These are phyloP conservation scores for Mesorhabditis spiculigera DNA, from an alignment of 2,888 invertebrate species.

Conservation along the genomic window DNA sequence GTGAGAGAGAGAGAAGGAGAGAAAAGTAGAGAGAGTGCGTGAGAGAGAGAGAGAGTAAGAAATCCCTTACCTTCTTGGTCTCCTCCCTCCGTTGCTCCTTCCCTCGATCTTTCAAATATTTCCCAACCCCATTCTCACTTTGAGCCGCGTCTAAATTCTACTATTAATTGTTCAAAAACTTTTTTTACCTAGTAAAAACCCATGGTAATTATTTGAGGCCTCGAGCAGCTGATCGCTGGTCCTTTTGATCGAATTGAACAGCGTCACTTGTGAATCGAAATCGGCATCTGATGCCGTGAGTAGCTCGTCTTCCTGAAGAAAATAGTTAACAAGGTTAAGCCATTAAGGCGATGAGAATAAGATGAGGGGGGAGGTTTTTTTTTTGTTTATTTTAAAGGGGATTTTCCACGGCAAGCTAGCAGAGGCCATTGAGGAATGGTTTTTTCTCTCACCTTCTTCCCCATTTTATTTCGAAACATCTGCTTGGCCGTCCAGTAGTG, in stretches of 20 bases:
- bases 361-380: not conserved
- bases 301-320: constrained; percentile 79
- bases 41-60: not conserved
- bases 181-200: constrained; percentile 74
- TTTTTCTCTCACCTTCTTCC: constrained; percentile 33
- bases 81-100: constrained; percentile 78
- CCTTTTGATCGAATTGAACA: constrained; percentile 60
- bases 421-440: not conserved
- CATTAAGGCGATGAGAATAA: not conserved
- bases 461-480: constrained; percentile 62
- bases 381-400: not conserved
- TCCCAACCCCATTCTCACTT: constrained; percentile 88
- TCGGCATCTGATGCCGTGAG: constrained; percentile 92
- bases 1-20: not conserved
- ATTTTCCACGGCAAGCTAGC: not conserved
- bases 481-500: constrained; percentile 98
- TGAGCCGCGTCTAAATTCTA: constrained; percentile 75
- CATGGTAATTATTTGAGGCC: constrained; percentile 69
- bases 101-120: constrained; percentile 88
- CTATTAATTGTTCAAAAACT: not conserved
- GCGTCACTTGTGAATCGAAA: constrained; percentile 88
- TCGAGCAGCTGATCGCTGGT: constrained; percentile 61
- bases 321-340: not conserved
- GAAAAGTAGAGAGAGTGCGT: not conserved
- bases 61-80: constrained; percentile 17